Base-by-base conservation (phyloP, 2,888 invertebrate species). In the Epinotia ramella region DNA sequence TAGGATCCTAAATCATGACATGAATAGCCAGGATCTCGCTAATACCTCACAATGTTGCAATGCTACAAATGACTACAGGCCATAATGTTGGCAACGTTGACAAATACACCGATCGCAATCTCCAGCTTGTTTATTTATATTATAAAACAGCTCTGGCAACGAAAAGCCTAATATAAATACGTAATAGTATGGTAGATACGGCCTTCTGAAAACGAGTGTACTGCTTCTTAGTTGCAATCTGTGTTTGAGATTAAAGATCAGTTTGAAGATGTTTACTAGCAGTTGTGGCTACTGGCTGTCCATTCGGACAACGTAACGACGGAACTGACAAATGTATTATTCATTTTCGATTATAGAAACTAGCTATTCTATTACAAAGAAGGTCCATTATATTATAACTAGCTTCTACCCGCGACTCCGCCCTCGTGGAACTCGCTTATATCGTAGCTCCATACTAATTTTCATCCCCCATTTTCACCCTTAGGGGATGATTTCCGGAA, bases 51-150 rank as follows among this genome's bases (percentile, higher is more conserved):
- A 46, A 24, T 24, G 46, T 64, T 24, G 64, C 46, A 64, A 64
- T n/a, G 33, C 11, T 13, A 46, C 64, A 64, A 64, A 64, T 44
- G 64, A 3, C 62, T 20, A 16, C 7, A 20, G 63, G 18, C 63
- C 20, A 0, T 13, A 44, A 64, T 64, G 64, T 64, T 46, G 64
- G 46, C 65, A 66, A 49, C 24, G 60, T 13, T 60, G 60, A 60
- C 28, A 60, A 60, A 60, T 60, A 28, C 60, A 13, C 13, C 11
- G 24, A 60, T 60, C 13, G 60, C 24, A 24, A 60, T 60, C 60
- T 60, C 13, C 13, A 5, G 24, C 60, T 24, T 24, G 60, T 20
- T 60, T 24, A 60, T 60, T 24, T 24, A 59, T 59, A 60, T 28
- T 60, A 60, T 28, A 18, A 16, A 56, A 3, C 1, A 28, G 6